Evolutionary conservation across 1,140 invertebrate genomes (phyloP), one percentile per base, ranked within the genome.

Genomic region (Nilaparvata lugens): DNA sequence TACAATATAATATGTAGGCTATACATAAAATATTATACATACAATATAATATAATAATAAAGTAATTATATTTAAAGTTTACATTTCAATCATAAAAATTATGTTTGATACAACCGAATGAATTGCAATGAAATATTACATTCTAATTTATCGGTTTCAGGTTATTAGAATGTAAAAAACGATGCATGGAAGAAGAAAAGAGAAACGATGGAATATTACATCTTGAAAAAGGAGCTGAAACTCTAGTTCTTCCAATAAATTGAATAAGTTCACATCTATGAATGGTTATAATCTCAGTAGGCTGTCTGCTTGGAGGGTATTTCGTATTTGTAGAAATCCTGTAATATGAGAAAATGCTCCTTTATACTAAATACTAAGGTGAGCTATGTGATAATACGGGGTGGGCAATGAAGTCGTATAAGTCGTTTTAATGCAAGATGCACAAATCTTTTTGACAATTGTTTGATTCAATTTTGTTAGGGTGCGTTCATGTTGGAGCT

Each of bases 201-300:
- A 66, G 72, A 57, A 66, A 66, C 13, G 70, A 71, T 56, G 76
- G 75, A 35, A 72, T 75, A 43, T 71, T 79, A 3, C 73, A 72
- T 6, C 68, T 74, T 48, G 71, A 70, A 58, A 70, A 73, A 63
- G 76, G 75, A 14, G 69, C 74, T 5, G 78, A 79, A 67, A 79
- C 77, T 11, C 60, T 79, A 2, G 76, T 79, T 62, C 65, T 79
- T 25, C 72, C 52, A 53, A 54, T 43, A 52, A 54, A 35, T 54
- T 51, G 9, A 51, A 51, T 2, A 4, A 21, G n/a, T n/a, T n/a
- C n/a, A n/a, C n/a, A n/a, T n/a, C n/a, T n/a, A n/a, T n/a, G n/a
- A n/a, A n/a, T n/a, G n/a, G n/a, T n/a, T n/a, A n/a, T n/a, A n/a
- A n/a, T n/a, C n/a, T n/a, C n/a, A n/a, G n/a, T n/a, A n/a, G n/a